A percentile compares a stretch with the other conserved stretches of the same genome.
These are phyloP conservation scores for Notodonta dromedarius DNA, from an alignment of 2,888 invertebrate genomes.

Conservation along the genomic window DNA sequence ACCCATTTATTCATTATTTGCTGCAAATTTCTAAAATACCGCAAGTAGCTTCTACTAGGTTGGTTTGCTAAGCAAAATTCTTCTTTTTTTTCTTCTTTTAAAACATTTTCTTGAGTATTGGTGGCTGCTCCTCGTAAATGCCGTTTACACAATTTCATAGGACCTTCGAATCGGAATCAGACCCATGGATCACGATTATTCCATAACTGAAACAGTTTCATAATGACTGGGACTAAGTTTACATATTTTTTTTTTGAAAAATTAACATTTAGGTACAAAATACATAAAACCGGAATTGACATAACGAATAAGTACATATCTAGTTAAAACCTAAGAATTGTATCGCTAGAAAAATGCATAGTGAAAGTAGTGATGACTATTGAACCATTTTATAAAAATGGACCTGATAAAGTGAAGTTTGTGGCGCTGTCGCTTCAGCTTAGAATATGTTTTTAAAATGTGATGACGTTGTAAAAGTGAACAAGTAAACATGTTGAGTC, in stretches of 20 bases:
- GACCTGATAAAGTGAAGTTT: background rate
- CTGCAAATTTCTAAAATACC: too few species aligned
- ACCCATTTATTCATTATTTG: too few species aligned
- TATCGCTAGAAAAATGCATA: conserved; percentile 6
- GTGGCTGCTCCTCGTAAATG: too few species aligned
- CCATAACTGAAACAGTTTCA: too few species aligned
- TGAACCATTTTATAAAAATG: conserved; percentile 28
- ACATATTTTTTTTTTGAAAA: background rate
- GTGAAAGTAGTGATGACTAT: conserved; percentile 17
- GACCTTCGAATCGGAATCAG: too few species aligned
- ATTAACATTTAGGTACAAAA: background rate
- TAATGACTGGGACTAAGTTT: too few species aligned
- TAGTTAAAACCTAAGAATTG: conserved; percentile 7
- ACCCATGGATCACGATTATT: too few species aligned
- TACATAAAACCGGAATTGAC: conserved; percentile 26
- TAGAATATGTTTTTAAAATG: conserved; percentile 30
- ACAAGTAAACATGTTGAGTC: conserved; percentile 87
- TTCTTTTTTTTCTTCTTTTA: too few species aligned
- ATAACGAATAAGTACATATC: conserved; percentile 34
- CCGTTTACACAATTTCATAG: too few species aligned
- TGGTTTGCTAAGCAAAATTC: too few species aligned
- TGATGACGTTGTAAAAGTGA: conserved; percentile 30
- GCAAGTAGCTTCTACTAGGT: too few species aligned
- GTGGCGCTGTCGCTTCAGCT: conserved; percentile 5
- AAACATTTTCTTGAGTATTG: too few species aligned